Evolutionary conservation across 1,140 invertebrate species (phyloP), one percentile per base, ranked within the genome.

Genomic region (Brachionus sp.): DNA sequence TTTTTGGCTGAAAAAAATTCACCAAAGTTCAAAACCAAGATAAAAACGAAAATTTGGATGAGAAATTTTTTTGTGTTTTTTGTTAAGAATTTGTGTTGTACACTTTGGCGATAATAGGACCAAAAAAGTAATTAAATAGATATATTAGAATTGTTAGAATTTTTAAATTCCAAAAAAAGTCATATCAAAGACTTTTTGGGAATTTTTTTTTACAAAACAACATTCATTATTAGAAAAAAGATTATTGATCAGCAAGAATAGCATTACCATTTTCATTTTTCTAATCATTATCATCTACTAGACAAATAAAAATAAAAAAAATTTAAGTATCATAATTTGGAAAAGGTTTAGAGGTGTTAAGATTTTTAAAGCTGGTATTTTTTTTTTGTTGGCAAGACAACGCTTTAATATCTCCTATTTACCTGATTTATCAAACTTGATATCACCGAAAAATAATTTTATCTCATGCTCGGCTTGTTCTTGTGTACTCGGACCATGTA

Each of bases 391-490:
- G 12, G 16, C 25, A 16, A 46, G 25, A 44, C 16, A 62, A 62
- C 10, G 10, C 13, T 25, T 23, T n/a, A n/a, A n/a, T n/a, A n/a
- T n/a, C n/a, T n/a, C n/a, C 0, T 29, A 33, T 9, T 42, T 85
- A 85, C 88, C 88, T 84, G 88, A 86, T 80, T 83, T 37, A 77
- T 85, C 86, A 84, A 88, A 87, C 44, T 86, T 84, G 53, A 88
- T 83, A 84, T 86, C 86, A 84, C 88, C 88, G 84, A 89, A 89
- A 66, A 89, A 85, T 33, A 85, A 84, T 57, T 86, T 77, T 9
- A 89, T 88, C 7, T 84, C 66, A 13, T 84, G n/a, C 64, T 85
- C 80, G 0, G 86, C 88, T 62, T 87, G 85, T 10, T 86, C 86
- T 64, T 46, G 6, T 44, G 84, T 84, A 6, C 86, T 86, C 50